phyloP scores from a whole-genome alignment of 2,888 invertebrate genomes.

The Trypoxylon attenuatum region DNA sequence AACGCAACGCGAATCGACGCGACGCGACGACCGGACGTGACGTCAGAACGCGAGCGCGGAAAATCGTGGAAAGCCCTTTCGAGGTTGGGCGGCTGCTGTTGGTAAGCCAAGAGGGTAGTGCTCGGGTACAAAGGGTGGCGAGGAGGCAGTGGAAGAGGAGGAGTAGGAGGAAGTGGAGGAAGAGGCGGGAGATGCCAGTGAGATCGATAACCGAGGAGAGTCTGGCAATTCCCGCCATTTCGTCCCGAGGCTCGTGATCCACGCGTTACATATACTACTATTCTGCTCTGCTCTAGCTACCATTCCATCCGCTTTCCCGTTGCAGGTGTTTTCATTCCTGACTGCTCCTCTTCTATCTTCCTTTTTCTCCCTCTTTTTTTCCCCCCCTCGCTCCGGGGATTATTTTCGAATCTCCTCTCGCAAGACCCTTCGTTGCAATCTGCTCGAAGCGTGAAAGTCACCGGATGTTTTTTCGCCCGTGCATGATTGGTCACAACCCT shows the following conservation, averaged over 20 bases:
- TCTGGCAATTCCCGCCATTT: slow-evolving; percentile 58
- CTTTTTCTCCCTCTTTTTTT: background rate
- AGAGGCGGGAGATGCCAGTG: slow-evolving; percentile 35
- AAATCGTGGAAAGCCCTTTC: slow-evolving; percentile 56
- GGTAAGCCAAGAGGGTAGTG: slow-evolving; percentile 27
- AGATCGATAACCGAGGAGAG: slow-evolving; percentile 54
- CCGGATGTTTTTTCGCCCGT: too few species aligned
- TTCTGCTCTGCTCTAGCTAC: too few species aligned
- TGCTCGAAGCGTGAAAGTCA: too few species aligned
- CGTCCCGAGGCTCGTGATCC: slow-evolving; percentile 52
- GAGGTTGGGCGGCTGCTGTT: slow-evolving; percentile 37
- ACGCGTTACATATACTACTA: background rate
- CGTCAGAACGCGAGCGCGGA: slow-evolving; percentile 46
- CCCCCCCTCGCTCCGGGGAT: background rate
- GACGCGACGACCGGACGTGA: slow-evolving; percentile 40
- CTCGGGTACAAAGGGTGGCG: slow-evolving; percentile 38
- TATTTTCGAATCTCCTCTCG: background rate
- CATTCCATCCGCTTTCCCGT: too few species aligned
- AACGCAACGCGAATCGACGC: too few species aligned
- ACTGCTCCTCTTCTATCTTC: background rate
- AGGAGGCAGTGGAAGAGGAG: slow-evolving; percentile 23
- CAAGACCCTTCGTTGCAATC: background rate
- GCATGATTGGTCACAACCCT: too few species aligned
- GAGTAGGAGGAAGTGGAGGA: slow-evolving; percentile 24
- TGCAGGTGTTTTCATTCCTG: background rate